Conservation (phyloP, 2,113 vertebrate species). For the Rhynchomys soricoides region DNA sequence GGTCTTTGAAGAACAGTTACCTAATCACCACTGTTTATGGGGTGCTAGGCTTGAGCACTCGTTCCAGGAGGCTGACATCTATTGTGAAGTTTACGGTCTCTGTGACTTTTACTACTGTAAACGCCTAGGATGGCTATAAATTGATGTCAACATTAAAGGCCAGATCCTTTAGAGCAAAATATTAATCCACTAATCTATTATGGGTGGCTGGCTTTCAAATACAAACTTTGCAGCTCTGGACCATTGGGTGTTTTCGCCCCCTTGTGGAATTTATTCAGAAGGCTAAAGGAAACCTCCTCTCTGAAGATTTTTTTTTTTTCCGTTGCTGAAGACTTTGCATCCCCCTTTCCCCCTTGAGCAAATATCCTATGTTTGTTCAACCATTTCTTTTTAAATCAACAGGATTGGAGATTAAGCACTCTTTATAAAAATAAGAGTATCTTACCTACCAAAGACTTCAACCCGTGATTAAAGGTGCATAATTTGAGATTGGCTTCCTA, state of each 20-base stretch:
- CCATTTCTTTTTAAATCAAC: not conserved
- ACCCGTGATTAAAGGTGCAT: slow-evolving; percentile 24
- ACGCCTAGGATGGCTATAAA: slow-evolving; percentile 82
- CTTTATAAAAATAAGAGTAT: slow-evolving; percentile 28
- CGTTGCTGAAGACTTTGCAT: slow-evolving; percentile 32
- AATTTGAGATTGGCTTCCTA: slow-evolving; percentile 51
- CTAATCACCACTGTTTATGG: slow-evolving; percentile 83
- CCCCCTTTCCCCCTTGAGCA: not conserved
- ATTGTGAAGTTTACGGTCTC: slow-evolving; percentile 84
- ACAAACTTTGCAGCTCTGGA: slow-evolving; percentile 74
- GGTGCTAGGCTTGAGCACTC: slow-evolving; percentile 72
- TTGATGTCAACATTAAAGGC: slow-evolving; percentile 87
- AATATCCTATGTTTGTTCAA: slow-evolving; percentile 20
- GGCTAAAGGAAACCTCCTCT: slow-evolving; percentile 62
- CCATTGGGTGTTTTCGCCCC: slow-evolving; percentile 83
- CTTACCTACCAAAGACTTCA: slow-evolving; percentile 42
- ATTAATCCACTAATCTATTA: slow-evolving; percentile 87
- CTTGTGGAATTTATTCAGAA: slow-evolving; percentile 82
- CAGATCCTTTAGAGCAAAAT: slow-evolving; percentile 86
- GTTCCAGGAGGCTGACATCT: slow-evolving; percentile 81
- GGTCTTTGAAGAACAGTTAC: slow-evolving; percentile 79
- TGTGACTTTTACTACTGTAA: slow-evolving; percentile 86
- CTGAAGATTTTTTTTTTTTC: not conserved
- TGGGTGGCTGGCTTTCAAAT: slow-evolving; percentile 81
- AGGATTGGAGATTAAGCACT: slow-evolving; percentile 36